These are phyloP conservation scores for Marisa cornuarietis DNA, from an alignment of 1,140 invertebrate genomes.

Conservation along the genomic window DNA sequence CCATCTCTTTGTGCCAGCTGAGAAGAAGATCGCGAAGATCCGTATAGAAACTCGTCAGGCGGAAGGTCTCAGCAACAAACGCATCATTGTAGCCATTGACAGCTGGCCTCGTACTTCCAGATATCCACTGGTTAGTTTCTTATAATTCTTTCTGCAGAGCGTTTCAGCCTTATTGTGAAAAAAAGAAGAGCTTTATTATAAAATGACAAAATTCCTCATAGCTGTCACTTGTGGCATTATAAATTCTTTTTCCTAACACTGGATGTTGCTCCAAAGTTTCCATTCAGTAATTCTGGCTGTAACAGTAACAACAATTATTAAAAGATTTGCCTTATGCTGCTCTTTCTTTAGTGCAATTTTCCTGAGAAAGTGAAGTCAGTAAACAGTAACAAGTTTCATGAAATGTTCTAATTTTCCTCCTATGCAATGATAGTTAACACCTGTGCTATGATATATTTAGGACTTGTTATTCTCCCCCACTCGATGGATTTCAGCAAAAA, in stretches of 20 bases:
- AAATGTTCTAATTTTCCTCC: too few species aligned
- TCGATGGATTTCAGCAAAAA: too few species aligned
- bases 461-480: too few species aligned
- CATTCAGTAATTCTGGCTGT: too few species aligned
- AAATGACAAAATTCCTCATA: not conserved
- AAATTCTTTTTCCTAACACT: not conserved
- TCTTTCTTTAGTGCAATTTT: too few species aligned
- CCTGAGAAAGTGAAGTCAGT: too few species aligned
- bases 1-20: slow-evolving; percentile 70
- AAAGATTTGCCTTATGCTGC: too few species aligned
- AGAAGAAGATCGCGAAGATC: slow-evolving; percentile 67
- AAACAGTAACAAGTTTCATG: too few species aligned
- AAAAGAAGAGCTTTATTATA: not conserved
- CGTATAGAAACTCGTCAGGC: slow-evolving; percentile 66
- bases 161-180: not conserved
- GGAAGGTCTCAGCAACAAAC: slow-evolving; percentile 56
- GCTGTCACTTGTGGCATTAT: not conserved
- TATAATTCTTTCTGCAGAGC: not conserved
- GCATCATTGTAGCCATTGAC: slow-evolving; percentile 68
- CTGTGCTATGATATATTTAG: too few species aligned
- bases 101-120: slow-evolving; percentile 65
- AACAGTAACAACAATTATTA: too few species aligned
- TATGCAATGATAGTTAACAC: too few species aligned
- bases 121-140: slow-evolving; percentile 74
- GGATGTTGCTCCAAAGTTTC: not conserved